These are phyloP conservation scores for Epinotia brunnichana DNA, from an alignment of 2,888 invertebrate species.

Conservation along the genomic window DNA sequence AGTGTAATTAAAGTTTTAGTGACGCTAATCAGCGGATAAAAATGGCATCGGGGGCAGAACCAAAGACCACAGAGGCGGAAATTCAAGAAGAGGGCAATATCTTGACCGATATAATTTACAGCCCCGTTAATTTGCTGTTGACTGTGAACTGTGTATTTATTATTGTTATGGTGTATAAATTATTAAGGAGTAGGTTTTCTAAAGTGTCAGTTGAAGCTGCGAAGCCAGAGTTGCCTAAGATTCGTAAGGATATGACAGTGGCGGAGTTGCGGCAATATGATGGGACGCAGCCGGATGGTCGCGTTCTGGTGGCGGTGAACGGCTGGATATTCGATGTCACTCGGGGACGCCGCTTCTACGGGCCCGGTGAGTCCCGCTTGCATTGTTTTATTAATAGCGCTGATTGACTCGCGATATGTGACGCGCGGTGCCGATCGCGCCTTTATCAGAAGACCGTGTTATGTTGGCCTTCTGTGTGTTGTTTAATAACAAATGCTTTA, in stretches of 20 bases:
- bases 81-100: slow-evolving; percentile 63
- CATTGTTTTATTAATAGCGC: slow-evolving; percentile 70
- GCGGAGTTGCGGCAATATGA: slow-evolving; percentile 94
- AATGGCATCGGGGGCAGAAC: slow-evolving; percentile 70
- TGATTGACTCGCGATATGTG: slow-evolving; percentile 30
- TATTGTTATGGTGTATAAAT: slow-evolving; percentile 87
- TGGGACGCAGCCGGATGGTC: slow-evolving; percentile 92
- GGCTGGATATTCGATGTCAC: slow-evolving; percentile 98
- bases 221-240: slow-evolving; percentile 86
- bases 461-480: slow-evolving; percentile 28
- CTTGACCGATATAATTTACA: slow-evolving; percentile 82
- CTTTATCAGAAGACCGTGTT: slow-evolving; percentile 37
- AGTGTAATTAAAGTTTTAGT: slow-evolving; percentile 47
- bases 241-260: slow-evolving; percentile 95
- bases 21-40: slow-evolving; percentile 44
- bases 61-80: slow-evolving; percentile 60
- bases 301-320: slow-evolving; percentile 96
- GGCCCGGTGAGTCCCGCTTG: slow-evolving; percentile 89
- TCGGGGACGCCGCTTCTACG: slow-evolving; percentile 94
- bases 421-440: slow-evolving; percentile 3
- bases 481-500: slow-evolving; percentile 39
- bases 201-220: slow-evolving; percentile 60
- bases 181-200: slow-evolving; percentile 79
- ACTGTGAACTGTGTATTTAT: slow-evolving; percentile 79
- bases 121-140: slow-evolving; percentile 87